Percentiles rank a stretch among this genome's conserved stretches.
Conservation (phyloP, 2,113 vertebrate species). For the Cyanoderma ruficeps region DNA sequence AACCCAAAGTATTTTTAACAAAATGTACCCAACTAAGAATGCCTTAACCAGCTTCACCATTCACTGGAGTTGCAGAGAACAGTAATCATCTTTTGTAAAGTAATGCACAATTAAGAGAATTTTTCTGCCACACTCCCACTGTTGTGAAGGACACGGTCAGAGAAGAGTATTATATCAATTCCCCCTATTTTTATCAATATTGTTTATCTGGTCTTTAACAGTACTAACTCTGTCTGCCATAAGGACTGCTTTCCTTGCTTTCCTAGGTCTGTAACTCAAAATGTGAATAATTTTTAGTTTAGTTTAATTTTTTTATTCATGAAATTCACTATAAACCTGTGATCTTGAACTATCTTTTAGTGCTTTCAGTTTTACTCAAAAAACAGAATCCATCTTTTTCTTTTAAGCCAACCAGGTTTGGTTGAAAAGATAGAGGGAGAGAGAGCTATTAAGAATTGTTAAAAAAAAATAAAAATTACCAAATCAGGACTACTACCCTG, state of each 20-base stretch:
- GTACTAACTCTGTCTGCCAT: not conserved
- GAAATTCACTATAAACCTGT: not conserved
- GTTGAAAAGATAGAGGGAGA: not conserved
- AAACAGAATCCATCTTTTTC: rapidly evolving
- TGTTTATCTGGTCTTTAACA: not conserved
- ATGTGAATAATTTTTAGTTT: not conserved
- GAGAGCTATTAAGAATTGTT: not conserved
- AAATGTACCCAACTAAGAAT: not conserved
- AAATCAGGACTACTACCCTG: not conserved
- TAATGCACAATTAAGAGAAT: not conserved
- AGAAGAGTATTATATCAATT: not conserved
- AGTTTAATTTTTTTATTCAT: not conserved
- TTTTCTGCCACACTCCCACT: not conserved
- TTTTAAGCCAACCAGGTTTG: not conserved
- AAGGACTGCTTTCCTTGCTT: not conserved
- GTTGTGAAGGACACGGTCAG: not conserved
- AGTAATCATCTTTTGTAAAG: not conserved
- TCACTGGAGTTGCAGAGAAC: not conserved
- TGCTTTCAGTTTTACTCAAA: not conserved
- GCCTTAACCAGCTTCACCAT: not conserved
- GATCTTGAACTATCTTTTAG: not conserved
- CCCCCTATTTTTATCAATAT: not conserved
- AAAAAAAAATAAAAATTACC: not conserved
- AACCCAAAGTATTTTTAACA: not conserved
- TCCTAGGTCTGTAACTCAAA: not conserved